Evolutionary conservation across 2,797 vertebrate genomes (phyloP).

Genomic region (Anisognathus igniventris): DNA sequence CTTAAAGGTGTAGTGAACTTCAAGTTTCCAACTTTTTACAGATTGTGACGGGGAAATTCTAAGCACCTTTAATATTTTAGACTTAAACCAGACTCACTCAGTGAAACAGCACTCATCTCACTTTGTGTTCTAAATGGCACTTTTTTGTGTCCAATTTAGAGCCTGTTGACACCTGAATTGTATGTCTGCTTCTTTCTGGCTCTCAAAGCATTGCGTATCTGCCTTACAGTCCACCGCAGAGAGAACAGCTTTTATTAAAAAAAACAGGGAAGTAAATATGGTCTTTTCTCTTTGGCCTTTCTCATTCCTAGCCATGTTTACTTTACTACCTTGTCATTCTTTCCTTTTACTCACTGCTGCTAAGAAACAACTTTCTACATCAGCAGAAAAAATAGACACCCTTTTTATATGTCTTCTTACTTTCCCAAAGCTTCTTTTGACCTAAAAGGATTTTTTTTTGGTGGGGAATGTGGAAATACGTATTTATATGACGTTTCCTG

Average conservation of each 20-base stretch:
- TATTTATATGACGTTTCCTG: not conserved
- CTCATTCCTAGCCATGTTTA: not conserved
- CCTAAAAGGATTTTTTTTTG: not conserved
- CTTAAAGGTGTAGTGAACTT: not conserved
- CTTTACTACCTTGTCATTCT: not conserved
- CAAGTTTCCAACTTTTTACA: not conserved
- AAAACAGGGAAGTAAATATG: not conserved
- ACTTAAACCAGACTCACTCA: not conserved
- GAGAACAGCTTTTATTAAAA: not conserved
- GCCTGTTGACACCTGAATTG: not conserved
- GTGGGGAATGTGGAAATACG: not conserved
- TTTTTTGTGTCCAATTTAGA: not conserved
- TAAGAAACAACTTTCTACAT: not conserved
- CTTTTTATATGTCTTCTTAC: not conserved
- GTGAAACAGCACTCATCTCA: not conserved
- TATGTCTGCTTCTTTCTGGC: not conserved
- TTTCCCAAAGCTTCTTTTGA: not conserved
- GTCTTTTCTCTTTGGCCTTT: not conserved
- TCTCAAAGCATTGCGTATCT: not conserved
- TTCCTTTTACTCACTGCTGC: not conserved
- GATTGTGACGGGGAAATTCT: not conserved
- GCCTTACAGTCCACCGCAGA: not conserved
- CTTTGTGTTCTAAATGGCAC: not conserved
- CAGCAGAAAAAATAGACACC: not conserved
- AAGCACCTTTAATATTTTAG: not conserved